phyloP scores from a whole-genome alignment of 2,797 vertebrate genomes.

The Ceyx erithaca region DNA sequence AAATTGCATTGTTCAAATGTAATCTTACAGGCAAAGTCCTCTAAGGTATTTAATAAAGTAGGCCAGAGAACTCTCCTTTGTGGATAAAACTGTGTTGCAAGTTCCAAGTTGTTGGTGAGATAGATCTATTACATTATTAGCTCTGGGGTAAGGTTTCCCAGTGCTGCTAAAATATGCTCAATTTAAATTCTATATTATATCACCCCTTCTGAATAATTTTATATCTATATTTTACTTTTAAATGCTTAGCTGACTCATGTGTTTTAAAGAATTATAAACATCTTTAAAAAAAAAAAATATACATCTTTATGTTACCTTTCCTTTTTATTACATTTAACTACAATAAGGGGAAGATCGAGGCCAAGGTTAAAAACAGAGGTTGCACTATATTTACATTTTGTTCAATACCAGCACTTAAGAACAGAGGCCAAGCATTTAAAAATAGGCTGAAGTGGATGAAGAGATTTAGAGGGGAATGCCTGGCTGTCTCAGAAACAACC shows the following conservation, averaged over 20 bases:
- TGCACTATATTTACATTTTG: constrained; percentile 63
- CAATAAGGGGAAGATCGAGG: constrained; percentile 28
- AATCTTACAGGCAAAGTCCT: constrained; percentile 51
- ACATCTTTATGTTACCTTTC: constrained; percentile 51
- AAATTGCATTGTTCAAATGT: constrained; percentile 60
- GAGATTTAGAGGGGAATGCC: constrained; percentile 39
- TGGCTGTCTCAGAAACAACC: constrained; percentile 27
- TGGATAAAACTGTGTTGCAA: constrained; percentile 65
- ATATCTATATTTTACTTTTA: constrained; percentile 73
- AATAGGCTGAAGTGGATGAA: constrained; percentile 51
- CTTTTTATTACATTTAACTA: constrained; percentile 61
- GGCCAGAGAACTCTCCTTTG: constrained; percentile 64
- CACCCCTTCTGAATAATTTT: constrained; percentile 64
- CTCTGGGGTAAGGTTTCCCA: constrained; percentile 67
- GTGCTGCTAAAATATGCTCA: constrained; percentile 65
- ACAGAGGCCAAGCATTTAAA: constrained; percentile 59
- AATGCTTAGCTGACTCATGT: constrained; percentile 63
- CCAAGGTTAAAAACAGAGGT: constrained; percentile 43
- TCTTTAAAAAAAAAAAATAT: neutral
- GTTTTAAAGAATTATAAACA: constrained; percentile 61
- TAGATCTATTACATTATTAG: constrained; percentile 60
- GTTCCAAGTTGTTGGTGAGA: constrained; percentile 39
- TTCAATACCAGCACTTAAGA: constrained; percentile 57
- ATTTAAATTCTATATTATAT: constrained; percentile 73
- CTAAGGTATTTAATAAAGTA: constrained; percentile 68